A percentile compares a stretch with the other conserved stretches of the same genome.
Evolutionary conservation across 2,113 vertebrate genomes (phyloP).

Genomic region (Halcyon malimbica): DNA sequence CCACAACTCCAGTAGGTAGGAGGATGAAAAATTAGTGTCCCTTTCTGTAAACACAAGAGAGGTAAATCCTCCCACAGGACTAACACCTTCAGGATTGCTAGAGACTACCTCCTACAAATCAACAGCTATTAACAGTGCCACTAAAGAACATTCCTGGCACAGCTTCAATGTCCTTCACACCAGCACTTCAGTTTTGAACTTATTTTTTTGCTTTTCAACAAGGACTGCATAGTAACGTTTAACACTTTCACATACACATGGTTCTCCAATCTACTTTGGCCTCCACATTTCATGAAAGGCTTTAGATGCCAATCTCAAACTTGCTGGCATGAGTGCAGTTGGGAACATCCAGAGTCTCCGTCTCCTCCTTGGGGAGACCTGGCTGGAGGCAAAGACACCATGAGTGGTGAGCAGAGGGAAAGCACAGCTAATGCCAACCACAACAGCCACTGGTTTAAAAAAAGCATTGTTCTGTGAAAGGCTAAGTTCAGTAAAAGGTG

Average conservation of each 20-base stretch:
- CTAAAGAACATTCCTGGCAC: neutral
- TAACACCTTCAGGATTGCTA: neutral
- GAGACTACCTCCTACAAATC: neutral
- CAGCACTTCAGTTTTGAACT: neutral
- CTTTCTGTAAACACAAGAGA: neutral
- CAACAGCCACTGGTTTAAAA: neutral
- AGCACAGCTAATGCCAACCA: neutral
- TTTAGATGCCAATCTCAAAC: neutral
- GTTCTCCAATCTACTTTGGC: neutral
- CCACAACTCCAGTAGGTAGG: neutral
- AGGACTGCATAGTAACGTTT: neutral
- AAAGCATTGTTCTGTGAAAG: neutral
- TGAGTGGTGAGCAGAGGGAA: neutral
- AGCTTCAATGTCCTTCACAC: neutral
- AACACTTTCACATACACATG: neutral
- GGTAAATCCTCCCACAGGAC: conserved; percentile 1
- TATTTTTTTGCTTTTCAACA: neutral
- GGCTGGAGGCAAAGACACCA: neutral
- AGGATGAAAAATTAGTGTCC: neutral
- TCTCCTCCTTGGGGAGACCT: neutral
- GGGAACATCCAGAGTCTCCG: neutral
- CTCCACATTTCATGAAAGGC: no score
- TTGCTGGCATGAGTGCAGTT: neutral
- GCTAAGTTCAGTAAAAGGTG: neutral
- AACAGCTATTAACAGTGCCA: neutral